Evolutionary conservation across 2,113 vertebrate species (phyloP).

Genomic region (Dicrurus megarhynchus): DNA sequence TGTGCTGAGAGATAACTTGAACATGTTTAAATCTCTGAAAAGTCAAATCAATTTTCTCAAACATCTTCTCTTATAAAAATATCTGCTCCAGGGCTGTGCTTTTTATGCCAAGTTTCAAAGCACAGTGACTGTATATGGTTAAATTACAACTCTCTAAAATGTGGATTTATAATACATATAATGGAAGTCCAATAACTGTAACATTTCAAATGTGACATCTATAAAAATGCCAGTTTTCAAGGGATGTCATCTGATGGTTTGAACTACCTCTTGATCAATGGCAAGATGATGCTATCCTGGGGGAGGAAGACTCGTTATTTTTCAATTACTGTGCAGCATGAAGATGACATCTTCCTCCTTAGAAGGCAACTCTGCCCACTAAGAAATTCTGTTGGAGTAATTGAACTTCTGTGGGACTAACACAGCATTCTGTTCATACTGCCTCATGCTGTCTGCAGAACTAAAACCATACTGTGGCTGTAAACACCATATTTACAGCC

Average conservation of each 20-base stretch:
- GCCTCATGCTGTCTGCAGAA: neutral
- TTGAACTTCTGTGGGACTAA: neutral
- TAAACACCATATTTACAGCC: neutral
- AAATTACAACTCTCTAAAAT: constrained; percentile 7
- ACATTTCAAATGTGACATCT: neutral
- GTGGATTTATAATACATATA: neutral
- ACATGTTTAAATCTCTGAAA: neutral
- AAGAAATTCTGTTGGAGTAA: neutral
- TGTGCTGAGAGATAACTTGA: neutral
- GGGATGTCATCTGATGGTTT: neutral
- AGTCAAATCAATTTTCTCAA: constrained; percentile 11
- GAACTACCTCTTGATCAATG: neutral
- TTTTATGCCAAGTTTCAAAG: constrained; percentile 25
- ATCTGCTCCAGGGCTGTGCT: neutral
- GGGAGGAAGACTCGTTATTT: neutral
- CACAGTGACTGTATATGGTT: neutral
- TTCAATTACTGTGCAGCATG: neutral
- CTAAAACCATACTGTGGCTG: neutral
- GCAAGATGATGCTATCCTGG: neutral
- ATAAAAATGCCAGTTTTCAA: neutral
- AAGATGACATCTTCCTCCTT: neutral
- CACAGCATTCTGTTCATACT: neutral
- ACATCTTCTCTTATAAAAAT: constrained; percentile 17
- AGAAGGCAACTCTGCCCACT: neutral
- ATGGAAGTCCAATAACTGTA: neutral